These are phyloP conservation scores for Bombycilla garrulus DNA, from an alignment of 2,113 vertebrate genomes.

Conservation along the genomic window DNA sequence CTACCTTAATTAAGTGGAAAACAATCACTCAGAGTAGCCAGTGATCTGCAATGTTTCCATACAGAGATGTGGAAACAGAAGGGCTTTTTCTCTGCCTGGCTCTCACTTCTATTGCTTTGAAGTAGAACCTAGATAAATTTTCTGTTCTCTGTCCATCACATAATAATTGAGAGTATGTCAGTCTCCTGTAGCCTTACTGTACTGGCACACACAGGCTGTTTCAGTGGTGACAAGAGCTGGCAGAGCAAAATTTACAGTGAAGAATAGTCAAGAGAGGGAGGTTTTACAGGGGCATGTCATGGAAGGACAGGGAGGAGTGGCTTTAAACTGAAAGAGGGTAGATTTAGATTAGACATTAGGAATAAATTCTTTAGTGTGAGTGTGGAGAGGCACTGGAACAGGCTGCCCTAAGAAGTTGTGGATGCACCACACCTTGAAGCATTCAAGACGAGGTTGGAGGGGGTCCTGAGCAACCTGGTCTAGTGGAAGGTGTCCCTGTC, in stretches of 20 bases:
- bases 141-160: not conserved
- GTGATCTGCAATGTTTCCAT: not conserved
- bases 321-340: not conserved
- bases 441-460: not conserved
- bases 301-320: not conserved
- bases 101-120: not conserved
- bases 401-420: not conserved
- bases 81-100: not conserved
- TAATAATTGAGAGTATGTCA: not conserved
- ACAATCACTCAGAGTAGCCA: not conserved
- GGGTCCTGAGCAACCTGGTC: not conserved
- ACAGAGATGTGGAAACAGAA: not conserved
- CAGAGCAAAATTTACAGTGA: not conserved
- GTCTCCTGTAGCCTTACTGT: not conserved
- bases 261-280: not conserved
- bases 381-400: not conserved
- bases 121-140: not conserved
- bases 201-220: not conserved
- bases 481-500: not conserved
- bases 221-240: not conserved
- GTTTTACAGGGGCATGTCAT: not conserved
- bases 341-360: not conserved
- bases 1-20: slow-evolving; percentile 9
- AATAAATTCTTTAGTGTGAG: not conserved
- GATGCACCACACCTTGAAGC: not conserved